Percentiles rank a stretch among this genome's conserved stretches.
phyloP scores from a whole-genome alignment of 92 coral and sea anemone species.

The Zoanthus solanderi region DNA sequence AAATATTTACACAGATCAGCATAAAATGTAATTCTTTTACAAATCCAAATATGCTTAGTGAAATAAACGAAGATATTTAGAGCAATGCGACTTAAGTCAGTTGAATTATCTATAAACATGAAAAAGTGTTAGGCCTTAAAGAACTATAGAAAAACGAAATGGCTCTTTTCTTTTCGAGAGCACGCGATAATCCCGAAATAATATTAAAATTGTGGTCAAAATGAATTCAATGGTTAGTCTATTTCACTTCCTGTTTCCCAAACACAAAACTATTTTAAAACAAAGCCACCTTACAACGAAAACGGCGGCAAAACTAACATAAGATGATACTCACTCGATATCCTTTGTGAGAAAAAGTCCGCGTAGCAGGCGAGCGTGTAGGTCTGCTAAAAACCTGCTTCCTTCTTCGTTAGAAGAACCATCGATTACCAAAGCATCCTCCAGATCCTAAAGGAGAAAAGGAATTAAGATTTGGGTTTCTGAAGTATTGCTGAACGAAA shows the following conservation, averaged over 20 bases:
- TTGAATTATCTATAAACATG: constrained; percentile 19
- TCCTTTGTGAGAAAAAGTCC: constrained; percentile 92
- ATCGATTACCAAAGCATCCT: constrained; percentile 94
- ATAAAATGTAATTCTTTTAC: constrained; percentile 56
- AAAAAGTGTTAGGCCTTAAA: constrained; percentile 35
- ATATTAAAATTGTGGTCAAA: constrained; percentile 42
- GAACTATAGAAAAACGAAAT: neutral
- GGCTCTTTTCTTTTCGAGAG: neutral
- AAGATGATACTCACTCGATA: constrained; percentile 77
- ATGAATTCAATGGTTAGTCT: constrained; percentile 39
- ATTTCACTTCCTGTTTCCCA: constrained; percentile 48
- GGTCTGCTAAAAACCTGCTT: constrained; percentile 95
- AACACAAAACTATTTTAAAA: constrained; percentile 21
- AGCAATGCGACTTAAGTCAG: constrained; percentile 2
- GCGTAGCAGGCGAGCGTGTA: constrained; percentile 91
- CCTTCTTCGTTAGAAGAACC: constrained; percentile 87
- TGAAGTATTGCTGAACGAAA: constrained; percentile 5
- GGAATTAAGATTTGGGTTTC: constrained; percentile 40
- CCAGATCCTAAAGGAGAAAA: constrained; percentile 82
- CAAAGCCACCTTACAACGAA: constrained; percentile 27
- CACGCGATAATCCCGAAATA: constrained; percentile 42
- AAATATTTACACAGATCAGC: constrained; percentile 70
- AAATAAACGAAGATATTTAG: constrained; percentile 53
- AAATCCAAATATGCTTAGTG: constrained; percentile 52
- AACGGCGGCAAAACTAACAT: constrained; percentile 17